phyloP scores from a whole-genome alignment of 1,140 invertebrate species.

The Panagrolaimus sp. region DNA sequence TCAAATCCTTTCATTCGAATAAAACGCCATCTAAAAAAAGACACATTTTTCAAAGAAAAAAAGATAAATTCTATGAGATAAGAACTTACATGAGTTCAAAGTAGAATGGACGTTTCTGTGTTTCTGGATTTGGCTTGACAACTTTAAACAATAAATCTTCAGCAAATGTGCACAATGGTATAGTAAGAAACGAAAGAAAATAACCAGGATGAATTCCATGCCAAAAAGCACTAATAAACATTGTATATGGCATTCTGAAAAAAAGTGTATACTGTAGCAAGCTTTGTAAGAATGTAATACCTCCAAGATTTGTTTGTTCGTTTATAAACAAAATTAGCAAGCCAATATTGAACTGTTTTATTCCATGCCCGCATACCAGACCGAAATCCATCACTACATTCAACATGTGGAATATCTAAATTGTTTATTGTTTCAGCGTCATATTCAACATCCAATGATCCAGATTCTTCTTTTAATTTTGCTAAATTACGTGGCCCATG shows the following conservation, averaged over 20 bases:
- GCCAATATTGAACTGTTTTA: conserved; percentile 88
- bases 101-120: conserved; percentile 34
- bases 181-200: conserved; percentile 80
- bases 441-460: conserved; percentile 62
- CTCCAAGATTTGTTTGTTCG: conserved; percentile 70
- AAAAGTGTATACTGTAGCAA: conserved; percentile 14
- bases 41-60: not conserved
- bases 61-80: conserved; percentile 46
- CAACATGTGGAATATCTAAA: conserved; percentile 49
- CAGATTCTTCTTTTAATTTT: conserved; percentile 52
- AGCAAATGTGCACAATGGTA: conserved; percentile 74
- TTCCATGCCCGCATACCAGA: conserved; percentile 84
- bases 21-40: conserved; percentile 69
- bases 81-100: conserved; percentile 56
- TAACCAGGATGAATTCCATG: conserved; percentile 87
- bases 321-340: conserved; percentile 79
- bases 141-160: conserved; percentile 76
- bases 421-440: conserved; percentile 71
- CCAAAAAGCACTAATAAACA: conserved; percentile 82
- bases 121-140: conserved; percentile 59
- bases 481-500: conserved; percentile 69
- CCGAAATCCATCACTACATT: conserved; percentile 51
- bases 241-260: conserved; percentile 70
- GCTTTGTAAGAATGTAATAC: conserved; percentile 58
- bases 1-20: conserved; percentile 78